These are phyloP conservation scores for Pelvicachromis taeniatus DNA, from an alignment of 2,113 vertebrate species.

Conservation along the genomic window DNA sequence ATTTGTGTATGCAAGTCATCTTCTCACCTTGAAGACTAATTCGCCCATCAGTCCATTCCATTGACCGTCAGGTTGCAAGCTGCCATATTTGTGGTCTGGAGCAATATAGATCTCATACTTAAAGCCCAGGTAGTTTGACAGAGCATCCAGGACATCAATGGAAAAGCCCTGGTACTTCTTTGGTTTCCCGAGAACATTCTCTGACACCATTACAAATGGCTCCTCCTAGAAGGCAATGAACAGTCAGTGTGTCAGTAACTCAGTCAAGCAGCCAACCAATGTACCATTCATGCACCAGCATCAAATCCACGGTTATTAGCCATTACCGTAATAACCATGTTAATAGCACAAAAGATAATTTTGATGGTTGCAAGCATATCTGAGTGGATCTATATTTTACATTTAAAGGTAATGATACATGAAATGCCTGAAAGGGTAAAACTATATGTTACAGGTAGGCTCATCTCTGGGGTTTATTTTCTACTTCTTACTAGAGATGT, in stretches of 20 bases:
- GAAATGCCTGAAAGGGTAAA: neutral
- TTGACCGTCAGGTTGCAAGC: conserved; percentile 87
- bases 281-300: conserved; percentile 12
- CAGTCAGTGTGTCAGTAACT: conserved; percentile 7
- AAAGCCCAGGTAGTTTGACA: conserved; percentile 94
- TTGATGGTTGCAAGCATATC: neutral
- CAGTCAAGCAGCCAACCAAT: conserved; percentile 16
- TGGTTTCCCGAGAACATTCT: conserved; percentile 96
- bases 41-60: conserved; percentile 98
- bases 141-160: conserved; percentile 93
- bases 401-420: neutral
- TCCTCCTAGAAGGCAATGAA: conserved; percentile 83
- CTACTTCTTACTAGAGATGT: neutral
- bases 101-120: conserved; percentile 97
- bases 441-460: neutral
- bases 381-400: neutral
- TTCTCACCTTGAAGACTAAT: conserved; percentile 91
- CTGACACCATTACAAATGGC: conserved; percentile 98
- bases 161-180: conserved; percentile 98
- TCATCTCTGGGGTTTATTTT: neutral
- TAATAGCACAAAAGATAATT: neutral
- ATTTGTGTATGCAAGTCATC: neutral
- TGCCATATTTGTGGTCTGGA: conserved; percentile 95
- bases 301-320: conserved; percentile 37
- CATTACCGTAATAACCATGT: conserved; percentile 21